Evolutionary conservation across 2,888 invertebrate species (phyloP).

Genomic region (Tromatobia lineatoria): DNA sequence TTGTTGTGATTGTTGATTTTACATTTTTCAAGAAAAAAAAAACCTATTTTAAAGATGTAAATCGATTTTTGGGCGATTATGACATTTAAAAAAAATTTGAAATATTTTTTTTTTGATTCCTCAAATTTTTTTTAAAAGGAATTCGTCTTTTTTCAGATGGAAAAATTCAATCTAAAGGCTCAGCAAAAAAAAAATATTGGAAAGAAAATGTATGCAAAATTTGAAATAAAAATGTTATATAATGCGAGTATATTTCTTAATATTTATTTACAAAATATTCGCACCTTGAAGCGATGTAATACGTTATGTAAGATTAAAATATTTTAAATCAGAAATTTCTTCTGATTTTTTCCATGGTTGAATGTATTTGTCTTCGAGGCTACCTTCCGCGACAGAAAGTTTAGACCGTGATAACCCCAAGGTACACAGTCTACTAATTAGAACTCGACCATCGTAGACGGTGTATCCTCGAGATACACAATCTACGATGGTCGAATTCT

Average conservation of each 20-base stretch:
- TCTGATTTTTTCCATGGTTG: constrained; percentile 13
- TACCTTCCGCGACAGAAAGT: constrained; percentile 19
- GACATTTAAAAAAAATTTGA: no score
- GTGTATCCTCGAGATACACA: no score
- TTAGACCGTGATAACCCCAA: background rate
- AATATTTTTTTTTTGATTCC: constrained; percentile 17
- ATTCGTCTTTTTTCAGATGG: constrained; percentile 13
- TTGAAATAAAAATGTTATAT: background rate
- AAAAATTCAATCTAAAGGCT: constrained; percentile 67
- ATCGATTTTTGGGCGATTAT: constrained; percentile 3
- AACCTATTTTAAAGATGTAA: background rate
- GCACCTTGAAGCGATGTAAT: background rate
- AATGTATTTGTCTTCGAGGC: constrained; percentile 24
- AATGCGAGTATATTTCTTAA: background rate
- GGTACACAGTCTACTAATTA: no score
- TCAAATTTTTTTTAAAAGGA: constrained; percentile 6
- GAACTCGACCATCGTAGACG: no score
- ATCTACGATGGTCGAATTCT: no score
- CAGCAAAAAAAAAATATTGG: constrained; percentile 17
- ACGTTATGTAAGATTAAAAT: constrained; percentile 23
- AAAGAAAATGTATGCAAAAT: constrained; percentile 19
- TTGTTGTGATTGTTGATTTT: constrained; percentile 28
- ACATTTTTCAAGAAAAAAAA: constrained; percentile 10
- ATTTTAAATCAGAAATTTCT: constrained; percentile 28
- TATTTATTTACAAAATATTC: background rate